Base-by-base conservation (phyloP, 64 coral and sea anemone species). In the Montipora sp. region DNA sequence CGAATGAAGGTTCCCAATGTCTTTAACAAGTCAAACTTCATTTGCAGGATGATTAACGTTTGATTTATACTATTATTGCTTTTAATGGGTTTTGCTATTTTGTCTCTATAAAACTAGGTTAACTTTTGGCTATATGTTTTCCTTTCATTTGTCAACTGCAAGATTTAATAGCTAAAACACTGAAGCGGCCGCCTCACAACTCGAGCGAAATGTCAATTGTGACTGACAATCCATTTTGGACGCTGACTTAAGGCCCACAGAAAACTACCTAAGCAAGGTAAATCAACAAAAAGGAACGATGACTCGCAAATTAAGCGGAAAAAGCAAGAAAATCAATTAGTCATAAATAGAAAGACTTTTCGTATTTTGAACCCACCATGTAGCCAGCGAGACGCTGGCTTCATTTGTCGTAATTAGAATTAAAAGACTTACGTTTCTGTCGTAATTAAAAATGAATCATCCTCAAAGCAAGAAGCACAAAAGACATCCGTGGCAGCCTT, bases 371-470 rank as follows among this genome's bases (percentile, higher is more conserved):
- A 72, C 82, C 82, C 63, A 85, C 66, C 65, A 85, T 50, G 82
- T 24, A 47, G 82, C 82, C 82, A 85, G 82, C 45, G 82, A 85
- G 82, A 85, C 82, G 82, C 82, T 85, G 47, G 63, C 13, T 59
- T 85, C 45, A 85, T 85, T 85, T 85, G 45, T 71, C 82, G 47
- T 85, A 85, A 85, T 85, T 85, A 85, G 46, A 85, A 65, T 48
- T 85, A 21, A 47, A 72, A 84, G 71, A 85, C 71, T 71, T 19
- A 85, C 82, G 82, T 85, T 85, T 48, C 82, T 71, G 16, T 85
- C 66, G 61, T 85, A 85, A 85, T 85, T 85, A 85, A 85, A 85
- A 85, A 51, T 85, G 65, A 71, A 85, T 85, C 66, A 85, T 48
- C 46, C 61, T 70, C 20, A 50, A 67, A 50, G 63, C 45, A 49